Conservation (phyloP, 37 sponge, comb jelly and placozoan genomes). For the Crambe crambe region DNA sequence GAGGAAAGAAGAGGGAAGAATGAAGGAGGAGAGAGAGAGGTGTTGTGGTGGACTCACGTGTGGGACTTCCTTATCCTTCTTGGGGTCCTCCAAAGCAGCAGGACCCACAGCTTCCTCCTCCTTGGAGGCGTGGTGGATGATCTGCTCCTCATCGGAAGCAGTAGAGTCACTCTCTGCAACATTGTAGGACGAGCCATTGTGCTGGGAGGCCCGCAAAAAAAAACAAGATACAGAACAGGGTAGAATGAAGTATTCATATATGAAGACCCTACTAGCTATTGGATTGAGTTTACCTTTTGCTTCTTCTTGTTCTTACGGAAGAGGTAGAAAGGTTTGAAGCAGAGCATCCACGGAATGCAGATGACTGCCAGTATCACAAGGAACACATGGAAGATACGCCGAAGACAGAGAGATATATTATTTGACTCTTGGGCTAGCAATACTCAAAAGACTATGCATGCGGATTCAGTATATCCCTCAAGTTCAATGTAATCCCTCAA, state of each 20-base stretch:
- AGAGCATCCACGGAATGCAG: conserved; percentile 94
- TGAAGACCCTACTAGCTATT: too few relatives aligned
- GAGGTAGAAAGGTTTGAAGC: conserved; percentile 84
- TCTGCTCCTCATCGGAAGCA: neutral
- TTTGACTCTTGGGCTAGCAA: too few relatives aligned
- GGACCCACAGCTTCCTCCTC: conserved; percentile 5
- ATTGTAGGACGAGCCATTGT: neutral
- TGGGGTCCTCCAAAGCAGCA: conserved; percentile 2
- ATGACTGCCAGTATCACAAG: conserved; percentile 87
- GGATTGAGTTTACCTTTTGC: neutral
- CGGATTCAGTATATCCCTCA: too few relatives aligned
- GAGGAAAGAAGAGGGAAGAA: neutral
- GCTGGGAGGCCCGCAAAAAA: too few relatives aligned
- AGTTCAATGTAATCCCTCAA: too few relatives aligned
- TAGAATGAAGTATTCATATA: too few relatives aligned
- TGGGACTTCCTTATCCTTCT: neutral
- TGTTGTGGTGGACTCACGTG: too few relatives aligned
- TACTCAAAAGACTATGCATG: too few relatives aligned
- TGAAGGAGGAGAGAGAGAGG: too few relatives aligned
- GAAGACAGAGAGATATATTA: neutral
- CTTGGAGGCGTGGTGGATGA: conserved; percentile 42
- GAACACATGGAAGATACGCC: conserved; percentile 51
- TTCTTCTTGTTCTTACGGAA: conserved; percentile 48
- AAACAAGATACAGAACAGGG: too few relatives aligned
- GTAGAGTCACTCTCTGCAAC: neutral